Base-by-base conservation (phyloP, 2,888 invertebrate species). In the Siphlonurus alternatus region DNA sequence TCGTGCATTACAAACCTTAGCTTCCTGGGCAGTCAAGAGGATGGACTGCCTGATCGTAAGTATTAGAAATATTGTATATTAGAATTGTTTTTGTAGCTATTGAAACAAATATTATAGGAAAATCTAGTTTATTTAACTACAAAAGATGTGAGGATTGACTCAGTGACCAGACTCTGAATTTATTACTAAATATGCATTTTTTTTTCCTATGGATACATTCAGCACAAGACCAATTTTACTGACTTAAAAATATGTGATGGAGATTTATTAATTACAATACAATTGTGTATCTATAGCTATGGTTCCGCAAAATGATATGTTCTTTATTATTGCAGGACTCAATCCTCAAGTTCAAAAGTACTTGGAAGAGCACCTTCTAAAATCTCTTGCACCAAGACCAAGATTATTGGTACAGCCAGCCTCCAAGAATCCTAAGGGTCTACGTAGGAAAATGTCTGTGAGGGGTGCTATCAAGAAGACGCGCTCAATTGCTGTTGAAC, bases 1-100 rank as follows among this genome's bases (percentile, higher is more conserved):
- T 98, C 98, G 1, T 98, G 97, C 67, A 91, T 99, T 61, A 96
- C 96, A 1, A 96, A 97, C 76, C 80, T 99, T 69, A 96, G 95
- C 76, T 98, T 97, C 74, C 79, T 98, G 69, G 93, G 93, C 23
- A 93, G 92, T 72, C 88, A 92, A 68, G 94, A 95, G 75, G 92
- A 93, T 69, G 94, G 94, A 24, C 85, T 89, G 74, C 93, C 93
- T 10, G 93, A 66, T 63, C 67, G 87, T 81, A 76, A 84, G 81
- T 82, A 63, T 38, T 10, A 38, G n/a, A n/a, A n/a, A n/a, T n/a
- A n/a, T n/a, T n/a, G n/a, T n/a, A n/a, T n/a, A n/a, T n/a, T n/a
- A n/a, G n/a, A n/a, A n/a, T n/a, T n/a, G n/a, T n/a, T n/a, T n/a
- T n/a, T n/a, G n/a, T n/a, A n/a, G n/a, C n/a, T n/a, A n/a, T n/a